Evolutionary conservation across 2,797 vertebrate species (phyloP), one percentile per base, ranked within the genome.

Genomic region (Novumbra hubbsi): DNA sequence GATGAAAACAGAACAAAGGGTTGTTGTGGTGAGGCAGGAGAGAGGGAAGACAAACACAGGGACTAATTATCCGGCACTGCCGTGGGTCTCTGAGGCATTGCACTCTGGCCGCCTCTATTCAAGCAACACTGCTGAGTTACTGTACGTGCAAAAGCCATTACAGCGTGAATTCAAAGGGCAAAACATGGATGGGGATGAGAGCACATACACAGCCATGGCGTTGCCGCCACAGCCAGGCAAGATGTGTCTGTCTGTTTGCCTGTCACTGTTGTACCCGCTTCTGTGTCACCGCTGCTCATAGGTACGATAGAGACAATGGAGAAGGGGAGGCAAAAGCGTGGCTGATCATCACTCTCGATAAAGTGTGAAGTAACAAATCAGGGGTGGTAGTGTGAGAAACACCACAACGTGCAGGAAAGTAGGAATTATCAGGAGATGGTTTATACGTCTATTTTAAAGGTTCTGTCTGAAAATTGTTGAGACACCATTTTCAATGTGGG

Each of bases 21-120:
- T 83, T 85, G 80, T 82, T 79, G 45, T 79, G 76, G 28, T 7
- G 9, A 19, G 24, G 3, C 8, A 16, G 34, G 41, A 45, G 50
- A 73, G 81, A 77, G 83, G 83, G 86, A 86, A 93, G 86, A 92
- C 90, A 93, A 90, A 90, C 81, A 86, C 70, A 88, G 83, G 83
- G 89, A 89, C 90, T 94, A 92, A 91, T 93, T 93, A 91, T 81
- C 89, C 87, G 77, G 84, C 87, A 81, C 89, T 79, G 91, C 92
- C 81, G 86, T 86, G 77, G 90, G 85, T 92, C 92, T 93, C 92
- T 68, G 70, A 93, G 90, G 93, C 88, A 90, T 88, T 87, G 85
- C 89, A 89, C 89, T 91, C 85, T 88, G 87, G 87, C 89, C 89
- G 84, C 86, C 78, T 85, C 84, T 88, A 86, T 89, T 92, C 89